Base-by-base conservation (phyloP, 2,113 vertebrate species). In the Dermatemys mawii region DNA sequence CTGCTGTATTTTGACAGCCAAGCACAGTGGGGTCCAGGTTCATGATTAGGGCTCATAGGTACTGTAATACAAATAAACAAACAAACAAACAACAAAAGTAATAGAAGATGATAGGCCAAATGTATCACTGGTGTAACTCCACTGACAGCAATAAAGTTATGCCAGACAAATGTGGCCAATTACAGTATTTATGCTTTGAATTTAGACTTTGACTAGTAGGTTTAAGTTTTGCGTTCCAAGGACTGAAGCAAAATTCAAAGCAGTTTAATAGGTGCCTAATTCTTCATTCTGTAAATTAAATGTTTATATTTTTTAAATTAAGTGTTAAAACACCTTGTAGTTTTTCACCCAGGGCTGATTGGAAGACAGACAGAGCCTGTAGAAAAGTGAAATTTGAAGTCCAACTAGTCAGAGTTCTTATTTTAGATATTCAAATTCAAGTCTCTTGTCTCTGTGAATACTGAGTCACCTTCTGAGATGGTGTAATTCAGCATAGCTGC, bases 351-450 rank as follows among this genome's bases (percentile, higher is more conserved):
- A 81, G 81, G 29, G 3, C 32, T 89, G 2, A 26, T 29, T 86
- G 2, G 27, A 81, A 83, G 19, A 48, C 21, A 88, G 79, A 35
- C 32, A 85, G 38, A 55, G 87, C 17, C 6, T 51, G 3, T 76
- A 86, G 44, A 48, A 78, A 11, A 89, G 75, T 41, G 29, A 88
- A 92, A 86, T 51, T 9, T 16, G 55, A 90, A 35, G 57, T 75
- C 21, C 88, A 91, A 75, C 13, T 46, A 87, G 54, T 2, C 81
- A 8, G 2, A 95, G 67, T 11, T 41, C 4, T 1, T 55, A 83
- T 44, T 93, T 93, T 49, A 83, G 53, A 26, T 21, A 81, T 88
- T 87, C 24, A 84, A 75, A 90, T 48, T 5, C 67, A 83, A 81
- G 38, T 73, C 4, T 17, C 26, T 81, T 16, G 48, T 48, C 46